Percentiles rank a stretch among this genome's conserved stretches.
These are phyloP conservation scores for Phengaris arion DNA, from an alignment of 2,888 invertebrate species.

Conservation along the genomic window DNA sequence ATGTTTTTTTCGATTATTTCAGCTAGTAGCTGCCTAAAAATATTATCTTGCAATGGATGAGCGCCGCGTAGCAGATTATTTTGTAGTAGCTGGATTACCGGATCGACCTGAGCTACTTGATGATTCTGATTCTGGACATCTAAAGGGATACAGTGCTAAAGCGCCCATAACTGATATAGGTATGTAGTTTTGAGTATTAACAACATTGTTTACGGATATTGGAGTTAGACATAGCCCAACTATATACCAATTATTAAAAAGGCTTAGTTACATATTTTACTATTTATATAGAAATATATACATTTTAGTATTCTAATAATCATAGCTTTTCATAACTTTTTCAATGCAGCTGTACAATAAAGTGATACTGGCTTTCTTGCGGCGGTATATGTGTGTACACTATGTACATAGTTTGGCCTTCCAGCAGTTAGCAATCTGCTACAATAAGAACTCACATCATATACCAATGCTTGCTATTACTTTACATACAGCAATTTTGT, in stretches of 20 bases:
- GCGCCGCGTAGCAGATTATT: conserved; percentile 96
- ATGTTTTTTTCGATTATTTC: conserved; percentile 7
- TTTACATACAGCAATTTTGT: too few relatives aligned
- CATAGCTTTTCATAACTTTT: too few relatives aligned
- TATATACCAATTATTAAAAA: too few relatives aligned
- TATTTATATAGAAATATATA: too few relatives aligned
- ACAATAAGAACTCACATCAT: not conserved
- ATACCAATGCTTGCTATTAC: too few relatives aligned
- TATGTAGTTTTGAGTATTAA: conserved; percentile 46
- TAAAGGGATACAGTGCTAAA: conserved; percentile 89
- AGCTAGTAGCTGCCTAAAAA: conserved; percentile 27
- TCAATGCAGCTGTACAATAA: too few relatives aligned
- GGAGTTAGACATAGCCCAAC: too few relatives aligned
- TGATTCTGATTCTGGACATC: conserved; percentile 88
- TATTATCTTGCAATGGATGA: conserved; percentile 83
- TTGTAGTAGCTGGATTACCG: conserved; percentile 97
- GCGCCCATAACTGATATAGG: conserved; percentile 98
- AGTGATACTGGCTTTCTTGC: too few relatives aligned
- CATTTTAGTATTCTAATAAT: too few relatives aligned
- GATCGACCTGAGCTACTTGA: conserved; percentile 88
- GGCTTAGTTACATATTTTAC: too few relatives aligned
- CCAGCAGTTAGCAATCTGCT: not conserved
- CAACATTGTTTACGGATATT: not conserved
- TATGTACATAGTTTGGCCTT: not conserved
- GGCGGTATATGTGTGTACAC: not conserved